Base-by-base conservation (phyloP, 2,113 vertebrate genomes). In the Clarias magur region DNA sequence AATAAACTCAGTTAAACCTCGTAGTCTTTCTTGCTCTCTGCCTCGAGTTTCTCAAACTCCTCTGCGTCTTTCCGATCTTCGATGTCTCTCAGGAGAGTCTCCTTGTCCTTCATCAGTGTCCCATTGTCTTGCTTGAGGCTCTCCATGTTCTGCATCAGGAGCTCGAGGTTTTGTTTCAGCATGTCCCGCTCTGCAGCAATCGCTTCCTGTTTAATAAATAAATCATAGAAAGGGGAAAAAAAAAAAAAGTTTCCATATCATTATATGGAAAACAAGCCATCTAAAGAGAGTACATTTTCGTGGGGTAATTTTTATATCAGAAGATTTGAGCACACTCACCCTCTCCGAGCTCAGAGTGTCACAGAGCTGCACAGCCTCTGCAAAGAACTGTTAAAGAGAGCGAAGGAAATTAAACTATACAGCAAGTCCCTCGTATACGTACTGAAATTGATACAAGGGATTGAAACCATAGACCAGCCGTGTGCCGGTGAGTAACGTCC, bases 21-120 rank as follows among this genome's bases (percentile, higher is more conserved):
- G 1, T 96, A 93, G 82, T 97, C 96, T 82, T 95, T 95, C 65
- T 90, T 91, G 82, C 93, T 89, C 91, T 95, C 94, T 65, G 95
- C 94, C 93, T 99, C 98, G 63, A 99, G 94, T 82, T 86, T 86
- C 82, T 95, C 93, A 91, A 99, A 99, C 92, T 98, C 97, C 0
- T 96, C 94, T 6, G 91, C 88, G 76, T 98, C 97, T 19, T 34
- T 85, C 88, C 94, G 96, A 88, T 98, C 97, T 67, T 95, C 92
- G 38, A 98, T 91, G 73, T 95, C 95, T 82, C 92, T 91, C 34
- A 92, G 92, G 21, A 98, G 83, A 83, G 96, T 93, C 85, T 95
- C 90, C 1, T 94, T 89, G 25, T 96, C 94, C 70, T 93, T 88
- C 82, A 93, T 94, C 79, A 97, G 91, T 19, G 87, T 4, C 0